These are phyloP conservation scores for Mustela lutreola DNA, from an alignment of 2,113 vertebrate genomes.

Conservation along the genomic window DNA sequence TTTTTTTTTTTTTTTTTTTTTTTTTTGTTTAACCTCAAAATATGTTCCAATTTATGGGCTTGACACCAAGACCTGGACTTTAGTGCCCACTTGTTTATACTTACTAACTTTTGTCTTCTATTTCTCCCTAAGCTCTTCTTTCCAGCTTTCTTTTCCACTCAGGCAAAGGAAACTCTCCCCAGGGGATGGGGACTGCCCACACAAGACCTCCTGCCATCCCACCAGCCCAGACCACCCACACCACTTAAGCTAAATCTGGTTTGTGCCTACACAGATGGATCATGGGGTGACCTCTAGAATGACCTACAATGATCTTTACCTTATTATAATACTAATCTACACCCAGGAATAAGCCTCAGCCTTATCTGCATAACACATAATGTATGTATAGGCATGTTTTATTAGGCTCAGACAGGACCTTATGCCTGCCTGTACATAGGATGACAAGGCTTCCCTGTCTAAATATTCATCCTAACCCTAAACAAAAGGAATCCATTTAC, in stretches of 20 bases:
- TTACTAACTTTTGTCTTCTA: background rate
- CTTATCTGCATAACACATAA: background rate
- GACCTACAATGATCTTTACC: background rate
- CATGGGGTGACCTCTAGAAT: background rate
- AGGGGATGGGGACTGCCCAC: background rate
- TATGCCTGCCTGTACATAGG: background rate
- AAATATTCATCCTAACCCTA: background rate
- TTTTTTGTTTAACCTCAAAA: background rate
- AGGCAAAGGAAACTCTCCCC: background rate
- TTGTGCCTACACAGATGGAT: background rate
- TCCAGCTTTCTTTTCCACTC: background rate
- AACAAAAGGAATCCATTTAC: background rate
- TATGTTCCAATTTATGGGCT: background rate
- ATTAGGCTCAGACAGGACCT: background rate
- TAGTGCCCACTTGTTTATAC: background rate
- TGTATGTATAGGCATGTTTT: background rate
- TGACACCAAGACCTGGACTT: background rate
- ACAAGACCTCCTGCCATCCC: background rate
- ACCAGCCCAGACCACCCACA: background rate
- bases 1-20: no score
- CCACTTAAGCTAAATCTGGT: background rate
- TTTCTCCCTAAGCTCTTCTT: background rate
- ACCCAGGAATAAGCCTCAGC: background rate
- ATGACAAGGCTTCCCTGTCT: background rate
- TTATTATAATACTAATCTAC: background rate